Percentiles rank a stretch among this genome's conserved stretches.
These are phyloP conservation scores for Rissa tridactyla DNA, from an alignment of 2,113 vertebrate genomes.

Conservation along the genomic window DNA sequence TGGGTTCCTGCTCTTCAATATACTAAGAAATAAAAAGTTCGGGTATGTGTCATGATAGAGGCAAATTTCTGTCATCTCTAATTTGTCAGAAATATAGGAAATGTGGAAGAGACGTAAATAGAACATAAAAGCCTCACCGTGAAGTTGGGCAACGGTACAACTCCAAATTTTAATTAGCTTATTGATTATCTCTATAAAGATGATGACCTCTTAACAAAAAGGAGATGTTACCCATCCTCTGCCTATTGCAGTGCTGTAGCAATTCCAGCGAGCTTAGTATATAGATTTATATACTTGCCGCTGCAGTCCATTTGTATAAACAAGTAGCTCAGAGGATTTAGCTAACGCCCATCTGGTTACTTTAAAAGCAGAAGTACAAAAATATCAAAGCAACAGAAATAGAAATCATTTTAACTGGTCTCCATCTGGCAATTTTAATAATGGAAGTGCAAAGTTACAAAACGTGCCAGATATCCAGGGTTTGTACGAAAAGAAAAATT, in stretches of 20 bases:
- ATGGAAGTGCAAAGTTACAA: not conserved
- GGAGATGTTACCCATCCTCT: not conserved
- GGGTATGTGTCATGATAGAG: not conserved
- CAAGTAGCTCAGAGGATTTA: constrained; percentile 42
- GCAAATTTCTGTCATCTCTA: not conserved
- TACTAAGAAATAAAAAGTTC: not conserved
- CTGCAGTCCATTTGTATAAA: constrained; percentile 9
- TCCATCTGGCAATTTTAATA: constrained; percentile 54
- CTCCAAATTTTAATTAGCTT: constrained; percentile 13
- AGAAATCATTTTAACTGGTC: not conserved
- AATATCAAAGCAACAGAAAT: constrained; percentile 4
- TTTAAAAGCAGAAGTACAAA: constrained; percentile 30
- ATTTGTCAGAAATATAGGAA: not conserved
- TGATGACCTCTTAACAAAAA: not conserved
- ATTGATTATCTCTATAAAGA: constrained; percentile 3
- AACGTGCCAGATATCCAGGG: not conserved
- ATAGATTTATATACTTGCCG: not conserved
- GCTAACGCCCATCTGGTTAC: constrained; percentile 18
- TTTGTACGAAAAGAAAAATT: not conserved
- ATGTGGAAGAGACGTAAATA: not conserved
- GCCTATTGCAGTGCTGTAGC: not conserved
- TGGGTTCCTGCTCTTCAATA: not conserved
- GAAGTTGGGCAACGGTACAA: not conserved
- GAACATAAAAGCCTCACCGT: not conserved
- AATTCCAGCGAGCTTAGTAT: not conserved